Percentiles rank a stretch among this genome's conserved stretches.
Conservation (phyloP, 2,797 vertebrate species). For the Cichlasoma orientale region DNA sequence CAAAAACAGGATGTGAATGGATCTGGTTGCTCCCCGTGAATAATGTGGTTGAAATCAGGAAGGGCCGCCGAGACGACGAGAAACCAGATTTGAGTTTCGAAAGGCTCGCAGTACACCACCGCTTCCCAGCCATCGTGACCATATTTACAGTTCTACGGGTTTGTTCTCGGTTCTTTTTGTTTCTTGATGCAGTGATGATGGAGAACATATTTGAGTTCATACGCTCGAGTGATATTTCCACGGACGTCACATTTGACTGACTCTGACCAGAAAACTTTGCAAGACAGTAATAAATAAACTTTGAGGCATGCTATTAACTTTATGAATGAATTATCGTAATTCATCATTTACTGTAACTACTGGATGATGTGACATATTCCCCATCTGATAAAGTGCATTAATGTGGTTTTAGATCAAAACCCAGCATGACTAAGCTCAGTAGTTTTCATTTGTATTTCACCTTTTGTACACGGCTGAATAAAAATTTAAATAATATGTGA, state of each 20-base stretch:
- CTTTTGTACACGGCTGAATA: not conserved
- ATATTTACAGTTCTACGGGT: not conserved
- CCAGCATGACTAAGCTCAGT: too few species aligned
- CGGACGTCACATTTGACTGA: not conserved
- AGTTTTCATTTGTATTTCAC: not conserved
- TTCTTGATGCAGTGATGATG: not conserved
- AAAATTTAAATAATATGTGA: not conserved
- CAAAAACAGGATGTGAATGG: not conserved
- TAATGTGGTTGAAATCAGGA: not conserved
- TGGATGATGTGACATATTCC: too few species aligned
- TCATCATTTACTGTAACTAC: too few species aligned
- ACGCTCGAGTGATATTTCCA: not conserved
- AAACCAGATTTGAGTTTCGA: not conserved
- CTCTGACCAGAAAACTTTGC: too few species aligned
- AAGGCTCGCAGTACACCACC: not conserved
- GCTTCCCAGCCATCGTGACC: not conserved
- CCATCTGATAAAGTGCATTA: too few species aligned
- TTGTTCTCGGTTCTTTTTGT: not conserved
- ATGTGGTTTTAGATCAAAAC: too few species aligned
- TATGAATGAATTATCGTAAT: too few species aligned
- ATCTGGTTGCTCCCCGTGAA: rapidly evolving
- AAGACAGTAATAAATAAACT: too few species aligned
- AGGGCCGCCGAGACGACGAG: not conserved
- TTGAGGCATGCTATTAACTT: too few species aligned
- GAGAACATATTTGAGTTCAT: not conserved